Conservation (phyloP, 2,797 vertebrate genomes). For the Falco rusticolus region DNA sequence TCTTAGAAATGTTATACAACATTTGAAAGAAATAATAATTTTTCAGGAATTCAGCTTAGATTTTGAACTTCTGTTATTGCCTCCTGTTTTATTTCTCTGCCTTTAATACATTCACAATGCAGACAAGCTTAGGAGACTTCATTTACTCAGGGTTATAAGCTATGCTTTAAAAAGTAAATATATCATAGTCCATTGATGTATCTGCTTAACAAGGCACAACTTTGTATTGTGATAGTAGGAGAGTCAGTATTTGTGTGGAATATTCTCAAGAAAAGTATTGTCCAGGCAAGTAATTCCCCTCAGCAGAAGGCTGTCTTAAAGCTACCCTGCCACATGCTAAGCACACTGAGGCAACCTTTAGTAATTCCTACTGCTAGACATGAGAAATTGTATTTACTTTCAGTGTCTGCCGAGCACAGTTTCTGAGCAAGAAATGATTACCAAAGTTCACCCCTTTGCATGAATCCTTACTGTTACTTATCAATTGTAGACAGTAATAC, state of each 20-base stretch:
- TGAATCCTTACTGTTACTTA: not conserved
- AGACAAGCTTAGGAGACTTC: not conserved
- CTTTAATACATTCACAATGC: not conserved
- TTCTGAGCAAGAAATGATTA: not conserved
- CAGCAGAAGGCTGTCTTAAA: not conserved
- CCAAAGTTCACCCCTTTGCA: not conserved
- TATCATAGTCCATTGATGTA: not conserved
- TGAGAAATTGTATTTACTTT: not conserved
- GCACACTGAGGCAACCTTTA: not conserved
- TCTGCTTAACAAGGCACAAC: not conserved
- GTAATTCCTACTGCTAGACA: not conserved
- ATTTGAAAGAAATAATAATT: not conserved
- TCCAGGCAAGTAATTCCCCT: not conserved
- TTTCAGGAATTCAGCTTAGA: not conserved
- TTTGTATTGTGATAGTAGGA: not conserved
- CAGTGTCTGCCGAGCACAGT: not conserved
- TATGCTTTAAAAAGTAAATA: not conserved
- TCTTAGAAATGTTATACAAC: not conserved
- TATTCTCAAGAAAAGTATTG: not conserved
- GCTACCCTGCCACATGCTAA: not conserved
- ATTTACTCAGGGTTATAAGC: not conserved
- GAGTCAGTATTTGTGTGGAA: not conserved
- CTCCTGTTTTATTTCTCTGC: not conserved
- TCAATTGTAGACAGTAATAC: not conserved
- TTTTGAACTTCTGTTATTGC: not conserved